Conservation (phyloP, 1,140 invertebrate species). For the Caenorhabditis brenneri region DNA sequence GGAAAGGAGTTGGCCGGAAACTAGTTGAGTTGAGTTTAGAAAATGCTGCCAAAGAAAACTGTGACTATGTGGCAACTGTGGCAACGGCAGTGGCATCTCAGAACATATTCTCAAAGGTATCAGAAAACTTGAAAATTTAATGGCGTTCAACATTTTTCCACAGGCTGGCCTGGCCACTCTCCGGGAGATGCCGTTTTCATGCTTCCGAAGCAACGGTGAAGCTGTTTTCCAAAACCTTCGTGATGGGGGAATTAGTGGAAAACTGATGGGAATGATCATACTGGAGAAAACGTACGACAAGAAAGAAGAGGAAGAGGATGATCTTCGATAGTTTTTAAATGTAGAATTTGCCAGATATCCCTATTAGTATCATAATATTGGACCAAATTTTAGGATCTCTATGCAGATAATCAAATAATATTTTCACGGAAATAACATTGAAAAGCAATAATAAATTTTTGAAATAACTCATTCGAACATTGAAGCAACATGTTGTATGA, state of each 20-base stretch:
- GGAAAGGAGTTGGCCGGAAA: constrained; percentile 38
- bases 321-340: neutral
- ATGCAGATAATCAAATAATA: neutral
- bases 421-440: neutral
- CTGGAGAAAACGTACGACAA: neutral
- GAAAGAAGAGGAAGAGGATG: neutral
- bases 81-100: constrained; percentile 18
- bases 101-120: neutral
- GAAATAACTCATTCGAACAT: too few relatives aligned
- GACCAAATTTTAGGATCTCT: constrained; percentile 7
- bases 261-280: constrained; percentile 24
- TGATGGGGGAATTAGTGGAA: constrained; percentile 45
- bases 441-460: neutral
- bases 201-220: constrained; percentile 41
- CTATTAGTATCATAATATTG: neutral
- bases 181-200: constrained; percentile 43
- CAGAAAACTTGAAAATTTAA: neutral
- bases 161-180: constrained; percentile 1
- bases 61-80: constrained; percentile 24
- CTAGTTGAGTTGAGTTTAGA: constrained; percentile 12
- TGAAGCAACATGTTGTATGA: too few relatives aligned
- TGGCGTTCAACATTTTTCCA: neutral
- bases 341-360: neutral
- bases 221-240: constrained; percentile 37
- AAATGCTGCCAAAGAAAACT: neutral